These are phyloP conservation scores for Paratilapia polleni DNA, from an alignment of 2,113 vertebrate genomes.

Conservation along the genomic window DNA sequence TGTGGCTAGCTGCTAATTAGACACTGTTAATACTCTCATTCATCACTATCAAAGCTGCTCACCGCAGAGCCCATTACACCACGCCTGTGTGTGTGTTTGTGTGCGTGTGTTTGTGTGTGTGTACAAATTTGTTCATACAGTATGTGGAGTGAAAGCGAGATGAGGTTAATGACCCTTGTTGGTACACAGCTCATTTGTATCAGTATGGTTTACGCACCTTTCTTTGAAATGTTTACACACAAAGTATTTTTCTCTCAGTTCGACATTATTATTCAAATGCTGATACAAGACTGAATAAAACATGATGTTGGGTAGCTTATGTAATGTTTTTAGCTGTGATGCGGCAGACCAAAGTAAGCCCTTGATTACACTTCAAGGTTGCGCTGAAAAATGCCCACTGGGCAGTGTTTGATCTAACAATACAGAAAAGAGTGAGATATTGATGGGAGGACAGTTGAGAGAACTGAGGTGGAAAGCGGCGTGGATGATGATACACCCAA, in stretches of 20 bases:
- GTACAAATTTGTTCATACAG: not conserved
- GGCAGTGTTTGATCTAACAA: conserved; percentile 38
- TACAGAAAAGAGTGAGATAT: conserved; percentile 12
- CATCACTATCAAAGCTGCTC: conserved; percentile 59
- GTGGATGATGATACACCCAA: conserved; percentile 10
- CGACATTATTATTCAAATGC: not conserved
- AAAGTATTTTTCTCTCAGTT: not conserved
- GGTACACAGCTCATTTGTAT: conserved; percentile 47
- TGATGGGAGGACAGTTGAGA: conserved; percentile 21
- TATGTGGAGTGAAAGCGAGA: conserved; percentile 29
- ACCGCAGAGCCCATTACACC: conserved; percentile 22
- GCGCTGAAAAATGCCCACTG: conserved; percentile 35
- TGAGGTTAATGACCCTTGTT: conserved; percentile 59
- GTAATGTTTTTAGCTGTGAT: conserved; percentile 40
- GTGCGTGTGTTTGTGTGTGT: conserved; percentile 1
- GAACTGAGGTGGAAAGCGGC: conserved; percentile 7
- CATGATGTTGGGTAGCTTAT: conserved; percentile 18
- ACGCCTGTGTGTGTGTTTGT: not conserved
- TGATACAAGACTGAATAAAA: conserved; percentile 23
- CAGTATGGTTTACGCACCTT: conserved; percentile 27
- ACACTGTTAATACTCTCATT: conserved; percentile 66
- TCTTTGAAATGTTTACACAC: not conserved
- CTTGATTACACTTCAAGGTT: conserved; percentile 56
- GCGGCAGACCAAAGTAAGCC: conserved; percentile 38
- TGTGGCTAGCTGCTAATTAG: conserved; percentile 69